A percentile compares a stretch with the other conserved stretches of the same genome.
phyloP scores from a whole-genome alignment of 2,113 vertebrate genomes.

The Hipposideros armiger region DNA sequence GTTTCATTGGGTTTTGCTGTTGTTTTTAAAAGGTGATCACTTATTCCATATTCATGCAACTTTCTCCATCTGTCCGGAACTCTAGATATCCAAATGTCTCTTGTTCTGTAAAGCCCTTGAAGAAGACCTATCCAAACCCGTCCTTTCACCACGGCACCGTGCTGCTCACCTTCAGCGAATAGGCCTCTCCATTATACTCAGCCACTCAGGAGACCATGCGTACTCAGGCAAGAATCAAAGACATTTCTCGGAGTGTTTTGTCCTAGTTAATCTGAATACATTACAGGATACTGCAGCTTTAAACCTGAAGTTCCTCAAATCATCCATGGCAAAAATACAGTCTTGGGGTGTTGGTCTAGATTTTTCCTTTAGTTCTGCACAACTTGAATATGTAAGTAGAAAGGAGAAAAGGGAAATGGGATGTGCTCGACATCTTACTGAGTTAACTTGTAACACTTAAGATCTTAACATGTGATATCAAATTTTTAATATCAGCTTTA shows the following conservation, averaged over 20 bases:
- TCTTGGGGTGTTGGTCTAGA: not conserved
- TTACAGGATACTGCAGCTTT: not conserved
- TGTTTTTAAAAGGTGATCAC: constrained; percentile 34
- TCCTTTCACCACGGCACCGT: not conserved
- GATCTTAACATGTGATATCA: constrained; percentile 14
- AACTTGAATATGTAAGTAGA: constrained; percentile 5
- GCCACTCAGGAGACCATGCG: not conserved
- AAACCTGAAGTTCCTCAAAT: constrained; percentile 50
- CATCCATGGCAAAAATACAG: constrained; percentile 25
- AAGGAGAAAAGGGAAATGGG: not conserved
- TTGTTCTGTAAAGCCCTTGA: not conserved
- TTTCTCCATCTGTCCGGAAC: constrained; percentile 45
- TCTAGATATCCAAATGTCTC: not conserved
- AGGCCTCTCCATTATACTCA: not conserved
- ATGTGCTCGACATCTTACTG: constrained; percentile 23
- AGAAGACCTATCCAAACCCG: not conserved
- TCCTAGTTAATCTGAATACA: constrained; percentile 52
- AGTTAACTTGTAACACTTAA: constrained; percentile 59
- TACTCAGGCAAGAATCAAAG: not conserved
- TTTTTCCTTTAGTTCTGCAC: constrained; percentile 32
- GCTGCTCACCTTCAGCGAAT: not conserved
- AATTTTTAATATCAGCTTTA: constrained; percentile 64
- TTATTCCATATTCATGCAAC: constrained; percentile 43
- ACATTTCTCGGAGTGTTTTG: not conserved
- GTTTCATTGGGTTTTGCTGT: not conserved